These are phyloP conservation scores for Mantis religiosa DNA, from an alignment of 2,888 invertebrate species.

Conservation along the genomic window DNA sequence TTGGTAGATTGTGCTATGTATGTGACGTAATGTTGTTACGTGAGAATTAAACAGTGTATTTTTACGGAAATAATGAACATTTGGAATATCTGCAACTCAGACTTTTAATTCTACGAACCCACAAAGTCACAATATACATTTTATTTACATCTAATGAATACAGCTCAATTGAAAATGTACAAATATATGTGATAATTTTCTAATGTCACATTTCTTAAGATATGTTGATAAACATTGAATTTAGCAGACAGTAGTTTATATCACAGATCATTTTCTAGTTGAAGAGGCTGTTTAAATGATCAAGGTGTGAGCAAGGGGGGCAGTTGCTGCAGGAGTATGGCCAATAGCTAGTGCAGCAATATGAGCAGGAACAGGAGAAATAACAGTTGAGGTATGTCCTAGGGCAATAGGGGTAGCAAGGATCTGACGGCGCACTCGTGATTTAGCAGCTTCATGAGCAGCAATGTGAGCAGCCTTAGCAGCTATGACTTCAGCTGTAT, in stretches of 20 bases:
- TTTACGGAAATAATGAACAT: too few species aligned
- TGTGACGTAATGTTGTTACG: too few species aligned
- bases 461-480: conserved; percentile 34
- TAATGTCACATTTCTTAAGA: too few species aligned
- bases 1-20: too few species aligned
- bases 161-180: too few species aligned
- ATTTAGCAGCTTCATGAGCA: conserved; percentile 36
- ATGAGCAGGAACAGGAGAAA: neutral
- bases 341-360: conserved; percentile 5
- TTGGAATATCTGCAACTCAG: too few species aligned
- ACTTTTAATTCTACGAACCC: too few species aligned
- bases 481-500: conserved; percentile 35
- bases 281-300: neutral
- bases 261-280: neutral
- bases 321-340: neutral
- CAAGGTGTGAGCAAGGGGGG: neutral
- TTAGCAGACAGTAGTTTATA: neutral
- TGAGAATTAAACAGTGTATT: too few species aligned
- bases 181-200: too few species aligned
- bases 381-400: neutral
- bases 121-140: too few species aligned
- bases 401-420: conserved; percentile 37
- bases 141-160: too few species aligned
- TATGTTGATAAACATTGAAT: neutral
- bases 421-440: conserved; percentile 34